These are phyloP conservation scores for Pomatostomus ruficeps DNA, from an alignment of 2,113 vertebrate species.

Conservation along the genomic window DNA sequence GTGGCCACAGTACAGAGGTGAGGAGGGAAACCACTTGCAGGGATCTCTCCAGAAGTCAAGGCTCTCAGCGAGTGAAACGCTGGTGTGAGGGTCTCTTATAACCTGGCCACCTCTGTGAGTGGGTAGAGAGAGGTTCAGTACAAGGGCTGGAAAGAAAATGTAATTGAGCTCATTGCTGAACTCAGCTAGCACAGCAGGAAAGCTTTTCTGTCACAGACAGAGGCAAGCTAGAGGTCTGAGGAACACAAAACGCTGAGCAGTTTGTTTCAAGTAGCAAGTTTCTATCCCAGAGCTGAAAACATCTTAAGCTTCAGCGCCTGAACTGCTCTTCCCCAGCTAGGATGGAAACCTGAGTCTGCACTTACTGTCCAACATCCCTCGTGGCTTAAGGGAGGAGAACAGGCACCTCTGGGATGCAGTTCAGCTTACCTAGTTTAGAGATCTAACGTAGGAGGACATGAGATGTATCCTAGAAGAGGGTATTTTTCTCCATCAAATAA, in stretches of 20 bases:
- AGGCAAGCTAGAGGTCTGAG: background rate
- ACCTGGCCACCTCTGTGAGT: background rate
- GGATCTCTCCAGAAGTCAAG: background rate
- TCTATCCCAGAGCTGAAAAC: background rate
- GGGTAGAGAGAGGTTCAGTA: background rate
- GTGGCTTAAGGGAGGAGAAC: rapidly evolving
- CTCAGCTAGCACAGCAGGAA: background rate
- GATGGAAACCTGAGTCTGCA: background rate
- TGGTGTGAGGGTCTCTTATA: background rate
- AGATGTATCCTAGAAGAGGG: background rate
- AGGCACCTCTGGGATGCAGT: background rate
- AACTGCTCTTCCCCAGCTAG: background rate
- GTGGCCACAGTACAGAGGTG: background rate
- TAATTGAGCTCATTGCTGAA: background rate
- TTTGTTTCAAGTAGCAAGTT: background rate
- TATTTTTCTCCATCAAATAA: background rate
- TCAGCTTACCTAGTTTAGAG: background rate
- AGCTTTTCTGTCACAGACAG: background rate
- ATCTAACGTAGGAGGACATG: background rate
- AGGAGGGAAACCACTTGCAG: rapidly evolving
- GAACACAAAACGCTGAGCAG: background rate
- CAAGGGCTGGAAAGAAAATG: background rate
- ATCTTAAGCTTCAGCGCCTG: background rate
- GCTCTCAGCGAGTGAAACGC: rapidly evolving
- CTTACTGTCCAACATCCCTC: background rate